Evolutionary conservation across 2,888 invertebrate species (phyloP).

Genomic region (Bembecia ichneumoniformis): DNA sequence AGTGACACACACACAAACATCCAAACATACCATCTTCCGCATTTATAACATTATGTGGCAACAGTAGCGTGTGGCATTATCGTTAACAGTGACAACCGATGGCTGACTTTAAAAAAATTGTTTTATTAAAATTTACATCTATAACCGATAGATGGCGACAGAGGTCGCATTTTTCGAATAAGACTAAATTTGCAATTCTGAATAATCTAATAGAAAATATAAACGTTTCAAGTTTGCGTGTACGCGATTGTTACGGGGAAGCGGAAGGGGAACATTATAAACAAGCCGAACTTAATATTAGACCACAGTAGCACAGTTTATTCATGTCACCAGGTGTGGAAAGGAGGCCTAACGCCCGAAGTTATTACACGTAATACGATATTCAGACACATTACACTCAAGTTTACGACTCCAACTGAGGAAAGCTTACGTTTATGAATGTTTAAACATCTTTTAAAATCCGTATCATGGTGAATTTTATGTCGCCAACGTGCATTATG

Average conservation of each 20-base stretch:
- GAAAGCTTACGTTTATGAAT: constrained; percentile 61
- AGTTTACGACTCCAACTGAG: constrained; percentile 59
- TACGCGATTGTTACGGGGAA: constrained; percentile 19
- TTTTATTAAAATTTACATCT: too few species aligned
- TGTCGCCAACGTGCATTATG: constrained; percentile 11
- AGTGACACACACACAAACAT: too few species aligned
- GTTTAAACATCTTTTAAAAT: constrained; percentile 63
- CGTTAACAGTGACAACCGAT: too few species aligned
- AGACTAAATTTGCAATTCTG: neutral
- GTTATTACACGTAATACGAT: constrained; percentile 51
- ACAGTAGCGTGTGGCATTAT: too few species aligned
- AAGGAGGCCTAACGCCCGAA: constrained; percentile 49
- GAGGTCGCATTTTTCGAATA: too few species aligned
- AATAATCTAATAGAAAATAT: neutral
- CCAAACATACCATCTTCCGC: too few species aligned
- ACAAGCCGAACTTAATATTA: constrained; percentile 52
- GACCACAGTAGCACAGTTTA: constrained; percentile 51
- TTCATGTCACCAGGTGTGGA: constrained; percentile 61
- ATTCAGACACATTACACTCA: constrained; percentile 57
- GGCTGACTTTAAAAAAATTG: too few species aligned
- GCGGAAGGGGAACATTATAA: constrained; percentile 31
- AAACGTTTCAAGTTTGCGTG: constrained; percentile 19
- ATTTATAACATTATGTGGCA: too few species aligned
- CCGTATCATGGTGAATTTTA: constrained; percentile 38
- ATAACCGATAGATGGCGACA: too few species aligned